Percentiles rank a stretch among this genome's conserved stretches.
Conservation (phyloP, 2,113 vertebrate species). For the Pleuronectes platessa region DNA sequence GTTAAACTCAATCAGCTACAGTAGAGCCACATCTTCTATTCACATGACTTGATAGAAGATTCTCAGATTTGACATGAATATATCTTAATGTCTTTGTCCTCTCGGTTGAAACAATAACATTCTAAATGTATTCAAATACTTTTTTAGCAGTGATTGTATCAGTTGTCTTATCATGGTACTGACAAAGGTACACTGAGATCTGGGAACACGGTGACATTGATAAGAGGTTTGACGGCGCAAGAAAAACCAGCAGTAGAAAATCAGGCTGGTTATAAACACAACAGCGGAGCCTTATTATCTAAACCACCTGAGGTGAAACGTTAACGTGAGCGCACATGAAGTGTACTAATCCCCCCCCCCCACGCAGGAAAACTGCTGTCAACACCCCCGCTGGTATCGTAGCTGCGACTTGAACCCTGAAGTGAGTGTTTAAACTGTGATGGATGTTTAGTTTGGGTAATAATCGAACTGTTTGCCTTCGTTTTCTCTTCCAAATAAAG, state of each 20-base stretch:
- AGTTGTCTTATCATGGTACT: too few relatives aligned
- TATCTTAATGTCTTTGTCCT: not conserved
- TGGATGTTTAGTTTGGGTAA: not conserved
- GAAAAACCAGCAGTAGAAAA: not conserved
- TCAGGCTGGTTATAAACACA: too few relatives aligned
- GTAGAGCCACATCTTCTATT: not conserved
- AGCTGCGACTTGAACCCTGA: not conserved
- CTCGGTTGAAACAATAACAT: too few relatives aligned
- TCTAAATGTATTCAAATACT: too few relatives aligned
- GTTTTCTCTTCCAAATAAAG: constrained; percentile 12
- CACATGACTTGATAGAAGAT: not conserved
- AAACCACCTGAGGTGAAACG: too few relatives aligned
- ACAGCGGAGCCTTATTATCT: too few relatives aligned
- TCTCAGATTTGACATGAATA: not conserved
- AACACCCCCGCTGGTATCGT: not conserved
- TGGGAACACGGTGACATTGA: not conserved
- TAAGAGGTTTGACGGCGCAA: not conserved
- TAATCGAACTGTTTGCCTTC: not conserved
- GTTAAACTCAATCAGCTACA: not conserved
- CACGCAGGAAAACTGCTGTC: not conserved
- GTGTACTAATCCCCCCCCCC: not conserved
- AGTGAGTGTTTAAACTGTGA: constrained; percentile 4
- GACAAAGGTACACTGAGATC: not conserved
- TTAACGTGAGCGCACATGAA: too few relatives aligned
- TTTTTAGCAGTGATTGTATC: too few relatives aligned